Conservation (phyloP, 2,797 vertebrate genomes). For the Parauchenoglanis punctatus region DNA sequence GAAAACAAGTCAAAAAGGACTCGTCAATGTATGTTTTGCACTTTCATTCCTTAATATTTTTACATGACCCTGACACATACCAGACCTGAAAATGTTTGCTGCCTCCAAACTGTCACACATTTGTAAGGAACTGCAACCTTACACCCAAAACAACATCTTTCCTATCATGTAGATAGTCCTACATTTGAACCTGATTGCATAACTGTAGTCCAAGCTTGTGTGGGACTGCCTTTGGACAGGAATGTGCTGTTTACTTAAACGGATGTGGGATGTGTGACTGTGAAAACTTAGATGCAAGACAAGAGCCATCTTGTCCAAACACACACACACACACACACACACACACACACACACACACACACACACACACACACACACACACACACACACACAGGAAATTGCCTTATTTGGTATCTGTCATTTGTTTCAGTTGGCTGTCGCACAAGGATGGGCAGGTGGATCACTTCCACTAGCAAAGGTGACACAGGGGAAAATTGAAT, state of each 20-base stretch:
- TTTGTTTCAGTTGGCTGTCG: not conserved
- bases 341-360: constrained; percentile 15
- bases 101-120: not conserved
- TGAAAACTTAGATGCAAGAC: constrained; percentile 33
- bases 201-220: constrained; percentile 27
- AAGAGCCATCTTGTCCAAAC: constrained; percentile 25
- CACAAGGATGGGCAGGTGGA: constrained; percentile 16
- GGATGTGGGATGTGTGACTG: constrained; percentile 41
- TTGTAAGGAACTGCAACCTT: constrained; percentile 6
- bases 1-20: not conserved
- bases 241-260: constrained; percentile 54
- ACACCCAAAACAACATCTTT: constrained; percentile 10
- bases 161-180: constrained; percentile 3
- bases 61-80: not conserved
- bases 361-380: constrained; percentile 2
- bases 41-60: not conserved
- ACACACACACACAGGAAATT: constrained; percentile 24
- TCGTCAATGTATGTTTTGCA: constrained; percentile 1
- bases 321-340: constrained; percentile 16
- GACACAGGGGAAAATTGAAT: constrained; percentile 18
- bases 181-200: constrained; percentile 44
- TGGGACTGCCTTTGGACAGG: constrained; percentile 45
- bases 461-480: constrained; percentile 10
- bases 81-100: not conserved
- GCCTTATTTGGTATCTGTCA: constrained; percentile 22